Evolutionary conservation across 1,140 invertebrate genomes (phyloP).

Genomic region (Drosophila nasuta): DNA sequence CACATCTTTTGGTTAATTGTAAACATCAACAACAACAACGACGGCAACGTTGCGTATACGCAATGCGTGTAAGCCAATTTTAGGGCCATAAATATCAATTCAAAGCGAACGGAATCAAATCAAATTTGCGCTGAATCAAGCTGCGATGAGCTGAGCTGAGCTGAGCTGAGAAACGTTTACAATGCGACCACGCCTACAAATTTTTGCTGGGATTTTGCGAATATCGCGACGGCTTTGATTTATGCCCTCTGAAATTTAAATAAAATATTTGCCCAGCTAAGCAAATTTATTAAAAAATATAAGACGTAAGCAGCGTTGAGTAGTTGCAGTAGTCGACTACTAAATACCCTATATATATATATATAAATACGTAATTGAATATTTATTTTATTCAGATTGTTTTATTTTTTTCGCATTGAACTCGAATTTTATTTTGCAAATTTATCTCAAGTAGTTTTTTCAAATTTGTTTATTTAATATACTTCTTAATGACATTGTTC

Average conservation of each 20-base stretch:
- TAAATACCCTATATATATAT: slow-evolving; percentile 14
- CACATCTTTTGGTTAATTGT: slow-evolving; percentile 27
- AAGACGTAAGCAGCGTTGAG: neutral
- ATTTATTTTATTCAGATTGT: neutral
- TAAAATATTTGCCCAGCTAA: slow-evolving; percentile 73
- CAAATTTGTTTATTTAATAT: too few relatives aligned
- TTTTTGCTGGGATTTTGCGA: neutral
- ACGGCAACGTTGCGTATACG: slow-evolving; percentile 22
- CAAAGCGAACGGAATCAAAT: slow-evolving; percentile 46
- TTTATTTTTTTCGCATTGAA: neutral
- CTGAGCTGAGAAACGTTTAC: slow-evolving; percentile 15
- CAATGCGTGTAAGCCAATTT: slow-evolving; percentile 73
- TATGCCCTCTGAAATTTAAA: slow-evolving; percentile 61
- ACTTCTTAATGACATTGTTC: too few relatives aligned
- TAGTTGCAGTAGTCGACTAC: neutral
- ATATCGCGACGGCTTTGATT: slow-evolving; percentile 52
- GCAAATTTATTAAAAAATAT: slow-evolving; percentile 70
- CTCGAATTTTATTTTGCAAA: too few relatives aligned
- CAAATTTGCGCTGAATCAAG: slow-evolving; percentile 24
- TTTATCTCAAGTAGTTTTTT: too few relatives aligned
- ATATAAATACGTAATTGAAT: neutral
- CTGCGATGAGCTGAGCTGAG: neutral
- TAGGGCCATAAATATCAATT: slow-evolving; percentile 70
- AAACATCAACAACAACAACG: slow-evolving; percentile 19
- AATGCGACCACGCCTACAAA: neutral